Evolutionary conservation across 2,888 invertebrate genomes (phyloP), one percentile per base, ranked within the genome.

Genomic region (Cryptocephalus moraei): DNA sequence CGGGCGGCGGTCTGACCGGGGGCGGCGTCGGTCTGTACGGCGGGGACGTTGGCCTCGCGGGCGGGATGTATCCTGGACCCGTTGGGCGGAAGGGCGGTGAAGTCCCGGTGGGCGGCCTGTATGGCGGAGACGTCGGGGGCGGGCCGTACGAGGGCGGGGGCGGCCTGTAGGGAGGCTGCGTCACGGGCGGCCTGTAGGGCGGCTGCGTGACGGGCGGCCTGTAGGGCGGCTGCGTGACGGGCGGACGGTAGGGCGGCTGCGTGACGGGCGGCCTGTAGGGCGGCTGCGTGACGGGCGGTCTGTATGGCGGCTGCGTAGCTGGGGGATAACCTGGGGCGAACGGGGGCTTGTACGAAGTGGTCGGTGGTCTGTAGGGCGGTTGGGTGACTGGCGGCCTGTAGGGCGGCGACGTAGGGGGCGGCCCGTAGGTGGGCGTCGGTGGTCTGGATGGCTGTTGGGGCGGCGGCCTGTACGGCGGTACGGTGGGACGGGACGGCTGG

Each of bases 391-490:
- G 56, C 8, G 58, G 58, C 46, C 51, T 49, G 43, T 51, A 59
- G 10, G 58, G 56, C 9, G 60, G 55, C 47, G 59, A 47, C 40
- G 48, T 38, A 4, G 53, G 51, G 32, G 47, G 47, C 9, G 50
- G 43, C 9, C 42, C 45, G 43, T 39, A 51, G 11, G 54, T 49
- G 11, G 52, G 50, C 3, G 51, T 14, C n/a, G 42, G 34, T 2
- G 42, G 43, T 38, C 41, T 14, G 14, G 45, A 41, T 11, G 48
- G 41, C 4, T 44, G 41, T 12, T 11, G 14, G 3, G 45, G 22
- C 9, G 49, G 46, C 1, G 32, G 33, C 32, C 13, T 36, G 9
- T 33, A 10, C 11, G 53, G 53, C 8, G 55, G 57, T 9, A 33
- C 44, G 32, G 51, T 49, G 2, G 55, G 55, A 43, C 48, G 45